These are phyloP conservation scores for Anarhynchus alexandrinus DNA, from an alignment of 2,113 vertebrate genomes.

Conservation along the genomic window DNA sequence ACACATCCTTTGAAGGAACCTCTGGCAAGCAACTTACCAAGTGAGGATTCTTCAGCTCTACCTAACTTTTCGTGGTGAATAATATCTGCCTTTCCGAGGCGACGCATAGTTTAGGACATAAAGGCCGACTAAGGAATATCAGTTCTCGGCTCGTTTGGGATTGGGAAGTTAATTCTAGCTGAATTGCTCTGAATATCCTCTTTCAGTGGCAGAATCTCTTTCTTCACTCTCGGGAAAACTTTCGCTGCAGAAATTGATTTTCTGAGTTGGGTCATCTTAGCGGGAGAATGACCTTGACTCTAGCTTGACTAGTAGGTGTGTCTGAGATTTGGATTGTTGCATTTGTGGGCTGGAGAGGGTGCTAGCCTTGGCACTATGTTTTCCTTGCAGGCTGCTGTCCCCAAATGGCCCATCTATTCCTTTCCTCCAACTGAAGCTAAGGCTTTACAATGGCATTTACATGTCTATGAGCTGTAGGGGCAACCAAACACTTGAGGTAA, in stretches of 20 bases:
- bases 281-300: background rate
- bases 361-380: slow-evolving; percentile 18
- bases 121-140: fast-evolving
- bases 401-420: background rate
- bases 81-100: background rate
- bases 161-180: background rate
- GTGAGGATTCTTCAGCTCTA: slow-evolving; percentile 68
- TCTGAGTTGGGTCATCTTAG: background rate
- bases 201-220: background rate
- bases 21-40: slow-evolving; percentile 79
- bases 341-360: background rate
- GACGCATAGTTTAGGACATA: background rate
- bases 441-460: slow-evolving; percentile 16
- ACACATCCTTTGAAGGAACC: slow-evolving; percentile 87
- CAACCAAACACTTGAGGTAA: slow-evolving; percentile 38
- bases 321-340: background rate
- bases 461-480: slow-evolving; percentile 31
- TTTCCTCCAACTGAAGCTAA: slow-evolving; percentile 9
- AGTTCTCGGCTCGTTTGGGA: background rate
- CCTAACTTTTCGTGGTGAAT: background rate
- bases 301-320: background rate
- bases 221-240: background rate
- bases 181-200: background rate
- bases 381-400: slow-evolving; percentile 31
- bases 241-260: background rate